phyloP scores from a whole-genome alignment of 1,140 invertebrate species.

The Rhizoglyphus robini region DNA sequence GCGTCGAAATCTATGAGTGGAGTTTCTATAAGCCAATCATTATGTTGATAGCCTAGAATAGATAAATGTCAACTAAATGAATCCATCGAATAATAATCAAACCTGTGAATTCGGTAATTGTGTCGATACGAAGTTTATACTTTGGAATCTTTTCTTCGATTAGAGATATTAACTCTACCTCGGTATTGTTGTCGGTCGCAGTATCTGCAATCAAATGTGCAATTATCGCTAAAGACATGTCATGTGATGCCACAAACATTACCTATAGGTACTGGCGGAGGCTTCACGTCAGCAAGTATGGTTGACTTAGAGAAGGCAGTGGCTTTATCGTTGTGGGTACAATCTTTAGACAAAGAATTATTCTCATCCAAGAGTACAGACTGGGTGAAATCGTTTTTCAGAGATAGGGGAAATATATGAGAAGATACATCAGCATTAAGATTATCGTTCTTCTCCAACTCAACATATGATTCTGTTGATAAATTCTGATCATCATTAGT shows the following conservation, averaged over 20 bases:
- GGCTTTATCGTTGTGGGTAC: background rate
- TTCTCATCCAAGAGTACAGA: background rate
- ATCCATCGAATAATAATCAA: conserved; percentile 27
- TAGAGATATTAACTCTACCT: conserved; percentile 88
- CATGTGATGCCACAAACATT: no score
- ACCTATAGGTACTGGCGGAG: no score
- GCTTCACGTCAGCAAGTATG: no score
- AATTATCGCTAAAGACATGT: no score
- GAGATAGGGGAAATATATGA: background rate
- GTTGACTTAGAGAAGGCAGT: background rate
- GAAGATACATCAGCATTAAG: background rate
- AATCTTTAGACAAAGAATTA: background rate
- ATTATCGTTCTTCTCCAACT: background rate
- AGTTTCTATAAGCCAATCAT: conserved; percentile 81
- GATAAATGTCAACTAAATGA: background rate
- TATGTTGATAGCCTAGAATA: conserved; percentile 72
- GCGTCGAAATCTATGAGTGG: conserved; percentile 47
- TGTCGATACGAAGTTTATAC: conserved; percentile 82
- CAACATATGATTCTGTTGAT: background rate
- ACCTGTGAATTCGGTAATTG: conserved; percentile 83
- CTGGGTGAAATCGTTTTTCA: background rate
- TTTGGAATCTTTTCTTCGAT: conserved; percentile 85
- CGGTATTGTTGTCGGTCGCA: conserved; percentile 22
- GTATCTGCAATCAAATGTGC: background rate
- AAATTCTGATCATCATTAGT: background rate